phyloP scores from a whole-genome alignment of 2,797 vertebrate genomes.

The Graptemys geographica region DNA sequence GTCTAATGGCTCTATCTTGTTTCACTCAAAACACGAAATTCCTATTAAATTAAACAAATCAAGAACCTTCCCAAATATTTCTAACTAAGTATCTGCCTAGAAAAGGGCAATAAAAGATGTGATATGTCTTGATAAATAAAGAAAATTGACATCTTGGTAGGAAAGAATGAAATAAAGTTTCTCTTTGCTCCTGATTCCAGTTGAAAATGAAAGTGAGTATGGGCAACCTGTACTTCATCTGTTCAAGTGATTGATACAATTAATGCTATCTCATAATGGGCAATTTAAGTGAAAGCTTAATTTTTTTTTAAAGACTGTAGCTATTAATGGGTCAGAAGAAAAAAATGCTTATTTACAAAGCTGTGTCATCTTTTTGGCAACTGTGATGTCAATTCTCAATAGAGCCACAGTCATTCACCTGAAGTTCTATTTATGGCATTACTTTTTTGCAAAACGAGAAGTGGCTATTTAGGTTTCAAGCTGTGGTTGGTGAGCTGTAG shows the following conservation, averaged over 20 bases:
- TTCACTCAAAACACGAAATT: not conserved
- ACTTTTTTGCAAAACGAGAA: not conserved
- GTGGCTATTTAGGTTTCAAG: not conserved
- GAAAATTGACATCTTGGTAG: accelerated
- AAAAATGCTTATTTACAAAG: not conserved
- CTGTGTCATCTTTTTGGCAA: too few species aligned
- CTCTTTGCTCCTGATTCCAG: not conserved
- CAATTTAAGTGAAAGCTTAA: not conserved
- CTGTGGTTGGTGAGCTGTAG: not conserved
- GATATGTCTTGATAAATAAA: not conserved
- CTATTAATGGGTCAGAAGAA: not conserved
- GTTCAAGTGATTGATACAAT: accelerated
- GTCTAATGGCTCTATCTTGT: not conserved
- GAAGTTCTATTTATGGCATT: not conserved
- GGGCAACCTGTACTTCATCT: accelerated
- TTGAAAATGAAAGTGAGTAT: accelerated
- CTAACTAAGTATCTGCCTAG: not conserved
- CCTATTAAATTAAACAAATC: not conserved
- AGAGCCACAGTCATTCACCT: too few species aligned
- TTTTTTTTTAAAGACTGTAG: not conserved
- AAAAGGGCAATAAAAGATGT: not conserved
- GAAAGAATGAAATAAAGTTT: accelerated
- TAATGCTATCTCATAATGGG: accelerated
- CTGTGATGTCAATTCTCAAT: too few species aligned
- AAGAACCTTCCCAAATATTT: not conserved